Percentiles rank a stretch among this genome's conserved stretches.
Conservation (phyloP, 2,888 invertebrate species). For the Eupsilia transversa region DNA sequence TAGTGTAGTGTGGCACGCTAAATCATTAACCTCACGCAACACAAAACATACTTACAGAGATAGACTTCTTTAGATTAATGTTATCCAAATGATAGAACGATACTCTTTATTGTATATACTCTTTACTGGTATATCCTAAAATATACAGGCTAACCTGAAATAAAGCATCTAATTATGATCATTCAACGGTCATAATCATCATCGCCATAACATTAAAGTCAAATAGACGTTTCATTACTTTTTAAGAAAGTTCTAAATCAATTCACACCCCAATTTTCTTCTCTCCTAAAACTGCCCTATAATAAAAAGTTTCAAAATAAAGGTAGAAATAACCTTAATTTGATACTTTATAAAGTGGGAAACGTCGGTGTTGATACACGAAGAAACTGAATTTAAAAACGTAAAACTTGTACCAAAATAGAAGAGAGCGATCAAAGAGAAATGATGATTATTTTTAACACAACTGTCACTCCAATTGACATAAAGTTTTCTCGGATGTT, state of each 20-base stretch:
- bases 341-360: conserved; percentile 35
- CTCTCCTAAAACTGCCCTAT: conserved; percentile 8
- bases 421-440: conserved; percentile 40
- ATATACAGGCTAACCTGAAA: too few relatives aligned
- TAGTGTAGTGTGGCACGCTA: too few relatives aligned
- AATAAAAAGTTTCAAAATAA: conserved; percentile 32
- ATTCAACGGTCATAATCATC: neutral
- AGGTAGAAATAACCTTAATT: conserved; percentile 24
- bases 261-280: conserved; percentile 10
- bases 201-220: conserved; percentile 10
- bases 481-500: conserved; percentile 31
- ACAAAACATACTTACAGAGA: too few relatives aligned
- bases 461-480: conserved; percentile 40
- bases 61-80: neutral
- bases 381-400: conserved; percentile 25
- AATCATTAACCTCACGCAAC: too few relatives aligned
- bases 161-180: conserved; percentile 1
- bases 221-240: neutral
- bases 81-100: too few relatives aligned
- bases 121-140: too few relatives aligned
- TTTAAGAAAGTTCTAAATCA: conserved; percentile 31
- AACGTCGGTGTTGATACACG: conserved; percentile 47
- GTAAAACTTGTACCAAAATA: conserved; percentile 52
- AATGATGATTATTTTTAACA: conserved; percentile 33
- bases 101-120: too few relatives aligned